Base-by-base conservation (phyloP, 2,888 invertebrate species). In the Stenotaenia linearis region DNA sequence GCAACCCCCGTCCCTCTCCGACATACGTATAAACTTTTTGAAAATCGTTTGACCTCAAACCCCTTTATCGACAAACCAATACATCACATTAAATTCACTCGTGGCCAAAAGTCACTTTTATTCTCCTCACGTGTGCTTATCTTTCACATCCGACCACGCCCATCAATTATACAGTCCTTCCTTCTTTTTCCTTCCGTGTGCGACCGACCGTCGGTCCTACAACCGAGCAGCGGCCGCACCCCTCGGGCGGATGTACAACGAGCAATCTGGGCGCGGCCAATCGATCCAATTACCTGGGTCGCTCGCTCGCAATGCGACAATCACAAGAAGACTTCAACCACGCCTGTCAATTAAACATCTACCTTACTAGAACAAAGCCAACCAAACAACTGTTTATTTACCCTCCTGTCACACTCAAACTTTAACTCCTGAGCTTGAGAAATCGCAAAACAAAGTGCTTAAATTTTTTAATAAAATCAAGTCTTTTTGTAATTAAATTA, bases 141-240 rank as follows among this genome's bases (percentile, higher is more conserved):
- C 69, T 69, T 69, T 10, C 28, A 69, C 28, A 69, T 69, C 69
- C 69, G 69, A 69, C 69, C 69, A 69, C 69, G 69, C 69, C 69
- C 69, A 69, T 69, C 69, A 69, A 69, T 69, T 69, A 69, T 69
- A 69, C 69, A 69, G 69, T 69, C 69, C 69, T 69, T 69, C 69
- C 69, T 69, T 69, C 28, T 69, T 69, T n/a, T 69, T 69, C 69
- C 69, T 69, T 69, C 69, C 69, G 69, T 69, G 69, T 69, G 25
- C 69, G 28, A 69, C 69, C 69, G 69, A 28, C 69, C 69, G n/a
- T 28, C 69, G 25, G 69, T n/a, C 28, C 69, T 25, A 9, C 25
- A 69, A 69, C 56, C 69, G 50, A 50, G 50, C 50, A 50, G 50
- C 50, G 18, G 69, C 69, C 25, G 69, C 28, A 23, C n/a, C 69